phyloP scores from a whole-genome alignment of 64 coral and sea anemone genomes.

The Pachyseris speciosa region DNA sequence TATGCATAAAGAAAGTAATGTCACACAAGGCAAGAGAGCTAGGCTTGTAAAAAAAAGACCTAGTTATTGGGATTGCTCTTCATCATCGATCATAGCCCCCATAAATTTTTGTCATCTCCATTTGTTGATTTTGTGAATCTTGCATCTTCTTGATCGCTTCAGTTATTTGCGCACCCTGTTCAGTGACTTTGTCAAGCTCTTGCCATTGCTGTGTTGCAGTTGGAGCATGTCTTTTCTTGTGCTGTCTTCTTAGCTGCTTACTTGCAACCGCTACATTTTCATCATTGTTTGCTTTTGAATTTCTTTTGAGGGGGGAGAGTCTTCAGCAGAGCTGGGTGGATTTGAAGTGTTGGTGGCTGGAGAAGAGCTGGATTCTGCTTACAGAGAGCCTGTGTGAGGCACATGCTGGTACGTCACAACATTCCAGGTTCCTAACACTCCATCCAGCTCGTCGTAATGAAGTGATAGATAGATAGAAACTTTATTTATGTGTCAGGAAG shows the following conservation, averaged over 20 bases:
- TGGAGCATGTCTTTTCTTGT: constrained; percentile 11
- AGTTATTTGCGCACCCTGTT: constrained; percentile 20
- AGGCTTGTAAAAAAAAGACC: no score
- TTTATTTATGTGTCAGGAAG: no score
- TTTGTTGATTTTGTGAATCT: constrained; percentile 36
- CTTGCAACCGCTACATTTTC: neutral
- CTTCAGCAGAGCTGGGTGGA: neutral
- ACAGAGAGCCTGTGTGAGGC: neutral
- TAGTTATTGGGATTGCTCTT: neutral
- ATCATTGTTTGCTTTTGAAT: no score
- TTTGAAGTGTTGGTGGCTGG: neutral
- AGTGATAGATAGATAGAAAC: no score
- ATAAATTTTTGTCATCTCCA: constrained; percentile 35
- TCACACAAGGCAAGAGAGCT: no score
- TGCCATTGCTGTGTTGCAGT: no score
- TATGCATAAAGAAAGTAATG: no score
- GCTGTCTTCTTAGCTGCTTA: neutral
- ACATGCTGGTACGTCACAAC: constrained; percentile 11
- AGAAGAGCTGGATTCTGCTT: neutral
- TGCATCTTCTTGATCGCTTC: constrained; percentile 16
- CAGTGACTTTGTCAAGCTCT: neutral
- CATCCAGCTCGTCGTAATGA: constrained; percentile 33
- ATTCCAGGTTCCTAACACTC: neutral
- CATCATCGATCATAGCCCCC: constrained; percentile 29
- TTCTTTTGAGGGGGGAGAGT: no score